phyloP scores from a whole-genome alignment of 2,888 invertebrate genomes.

The Acrocera orbiculus region DNA sequence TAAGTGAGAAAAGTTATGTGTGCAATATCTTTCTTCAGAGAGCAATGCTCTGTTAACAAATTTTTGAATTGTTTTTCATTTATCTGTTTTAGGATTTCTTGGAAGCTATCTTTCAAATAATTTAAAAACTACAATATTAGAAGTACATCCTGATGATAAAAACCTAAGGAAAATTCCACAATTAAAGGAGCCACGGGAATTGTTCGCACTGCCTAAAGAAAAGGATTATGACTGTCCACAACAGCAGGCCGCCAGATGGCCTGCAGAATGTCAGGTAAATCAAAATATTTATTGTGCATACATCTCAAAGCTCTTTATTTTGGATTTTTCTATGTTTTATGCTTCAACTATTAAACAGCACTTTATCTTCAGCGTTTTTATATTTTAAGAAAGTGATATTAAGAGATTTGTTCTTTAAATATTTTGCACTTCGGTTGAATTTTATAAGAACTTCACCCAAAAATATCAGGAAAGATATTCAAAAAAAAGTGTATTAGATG shows the following conservation, averaged over 20 bases:
- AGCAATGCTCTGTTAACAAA: no score
- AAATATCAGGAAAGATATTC: no score
- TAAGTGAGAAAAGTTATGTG: no score
- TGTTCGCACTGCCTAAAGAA: slow-evolving; percentile 52
- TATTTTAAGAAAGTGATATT: no score
- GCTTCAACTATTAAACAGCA: no score
- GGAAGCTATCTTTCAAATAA: slow-evolving; percentile 30
- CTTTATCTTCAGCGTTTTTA: no score
- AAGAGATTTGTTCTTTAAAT: background rate
- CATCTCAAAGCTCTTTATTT: background rate
- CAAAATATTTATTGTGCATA: background rate
- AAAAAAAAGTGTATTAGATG: no score
- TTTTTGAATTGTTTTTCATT: no score
- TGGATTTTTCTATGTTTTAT: no score
- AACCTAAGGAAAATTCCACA: slow-evolving; percentile 45
- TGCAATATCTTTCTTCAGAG: no score
- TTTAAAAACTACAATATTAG: slow-evolving; percentile 49
- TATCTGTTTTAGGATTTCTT: slow-evolving; percentile 29
- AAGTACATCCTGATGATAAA: slow-evolving; percentile 47
- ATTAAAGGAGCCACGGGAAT: slow-evolving; percentile 49
- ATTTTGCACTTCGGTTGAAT: background rate
- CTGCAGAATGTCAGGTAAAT: slow-evolving; percentile 70
- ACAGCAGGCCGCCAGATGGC: slow-evolving; percentile 71
- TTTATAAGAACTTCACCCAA: no score
- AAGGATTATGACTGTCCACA: slow-evolving; percentile 46